Percentiles rank a stretch among this genome's conserved stretches.
Conservation (phyloP, 2,797 vertebrate species). For the Oreochromis grahami region DNA sequence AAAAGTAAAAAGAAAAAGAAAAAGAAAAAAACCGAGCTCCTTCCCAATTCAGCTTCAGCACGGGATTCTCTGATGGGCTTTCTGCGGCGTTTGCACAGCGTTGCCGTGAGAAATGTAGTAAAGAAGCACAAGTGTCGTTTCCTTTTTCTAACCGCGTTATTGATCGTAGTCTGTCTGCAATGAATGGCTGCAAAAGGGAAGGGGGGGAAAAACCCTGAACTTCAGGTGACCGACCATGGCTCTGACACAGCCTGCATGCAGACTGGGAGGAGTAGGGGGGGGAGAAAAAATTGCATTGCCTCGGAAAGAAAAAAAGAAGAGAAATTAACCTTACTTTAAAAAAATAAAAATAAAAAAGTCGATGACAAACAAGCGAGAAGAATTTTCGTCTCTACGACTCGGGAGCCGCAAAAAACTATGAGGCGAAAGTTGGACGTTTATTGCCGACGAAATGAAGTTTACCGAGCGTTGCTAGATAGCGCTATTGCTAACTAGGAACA, state of each 20-base stretch:
- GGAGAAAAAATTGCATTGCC: conserved; percentile 36
- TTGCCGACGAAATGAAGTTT: conserved; percentile 69
- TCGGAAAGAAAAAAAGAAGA: conserved; percentile 4
- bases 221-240: conserved; percentile 95
- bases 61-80: neutral
- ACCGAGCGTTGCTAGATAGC: conserved; percentile 64
- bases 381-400: conserved; percentile 29
- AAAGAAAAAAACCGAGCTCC: conserved; percentile 48
- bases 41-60: conserved; percentile 6
- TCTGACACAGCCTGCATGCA: conserved; percentile 80
- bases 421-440: conserved; percentile 85
- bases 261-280: conserved; percentile 66
- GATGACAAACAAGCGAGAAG: conserved; percentile 55
- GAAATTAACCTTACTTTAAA: conserved; percentile 35
- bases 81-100: neutral
- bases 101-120: neutral
- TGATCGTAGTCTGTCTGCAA: conserved; percentile 87
- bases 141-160: conserved; percentile 69
- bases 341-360: conserved; percentile 49
- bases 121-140: conserved; percentile 30
- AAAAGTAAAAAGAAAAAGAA: conserved; percentile 39
- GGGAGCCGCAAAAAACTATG: conserved; percentile 35
- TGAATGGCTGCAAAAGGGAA: conserved; percentile 79
- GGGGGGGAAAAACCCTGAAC: conserved; percentile 84
- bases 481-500: conserved; percentile 67